Conservation (phyloP, 2,888 invertebrate species). For the Falcaria lacertinaria region DNA sequence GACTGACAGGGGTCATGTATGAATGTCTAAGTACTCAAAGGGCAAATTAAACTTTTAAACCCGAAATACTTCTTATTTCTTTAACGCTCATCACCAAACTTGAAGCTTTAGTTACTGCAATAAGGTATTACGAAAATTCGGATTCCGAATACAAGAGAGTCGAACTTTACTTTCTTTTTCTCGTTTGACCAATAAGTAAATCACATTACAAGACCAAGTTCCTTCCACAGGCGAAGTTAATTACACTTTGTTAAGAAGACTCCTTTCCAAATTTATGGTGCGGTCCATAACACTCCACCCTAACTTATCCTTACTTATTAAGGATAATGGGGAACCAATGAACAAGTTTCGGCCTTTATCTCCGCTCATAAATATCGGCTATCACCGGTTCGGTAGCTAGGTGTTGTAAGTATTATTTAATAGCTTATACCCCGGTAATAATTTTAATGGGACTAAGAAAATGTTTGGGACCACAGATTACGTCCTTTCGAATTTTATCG, state of each 20-base stretch:
- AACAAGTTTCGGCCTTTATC: constrained; percentile 73
- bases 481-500: constrained; percentile 38
- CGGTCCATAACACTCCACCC: constrained; percentile 57
- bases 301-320: constrained; percentile 76
- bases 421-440: constrained; percentile 52
- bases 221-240: constrained; percentile 36
- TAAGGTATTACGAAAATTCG: too few relatives aligned
- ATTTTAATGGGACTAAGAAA: constrained; percentile 37
- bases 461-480: constrained; percentile 22
- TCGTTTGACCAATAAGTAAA: constrained; percentile 10
- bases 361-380: constrained; percentile 59
- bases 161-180: too few relatives aligned
- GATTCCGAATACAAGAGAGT: too few relatives aligned
- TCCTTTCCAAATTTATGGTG: constrained; percentile 63
- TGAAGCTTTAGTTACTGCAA: too few relatives aligned
- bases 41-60: too few relatives aligned
- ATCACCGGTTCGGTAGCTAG: constrained; percentile 51
- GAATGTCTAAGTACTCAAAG: too few relatives aligned
- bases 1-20: too few relatives aligned
- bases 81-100: too few relatives aligned
- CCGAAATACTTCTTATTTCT: too few relatives aligned
- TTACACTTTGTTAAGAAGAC: constrained; percentile 67
- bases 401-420: constrained; percentile 64
- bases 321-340: constrained; percentile 75
- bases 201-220: constrained; percentile 8